Base-by-base conservation (phyloP, 2,113 vertebrate species). In the Tamias sibiricus region DNA sequence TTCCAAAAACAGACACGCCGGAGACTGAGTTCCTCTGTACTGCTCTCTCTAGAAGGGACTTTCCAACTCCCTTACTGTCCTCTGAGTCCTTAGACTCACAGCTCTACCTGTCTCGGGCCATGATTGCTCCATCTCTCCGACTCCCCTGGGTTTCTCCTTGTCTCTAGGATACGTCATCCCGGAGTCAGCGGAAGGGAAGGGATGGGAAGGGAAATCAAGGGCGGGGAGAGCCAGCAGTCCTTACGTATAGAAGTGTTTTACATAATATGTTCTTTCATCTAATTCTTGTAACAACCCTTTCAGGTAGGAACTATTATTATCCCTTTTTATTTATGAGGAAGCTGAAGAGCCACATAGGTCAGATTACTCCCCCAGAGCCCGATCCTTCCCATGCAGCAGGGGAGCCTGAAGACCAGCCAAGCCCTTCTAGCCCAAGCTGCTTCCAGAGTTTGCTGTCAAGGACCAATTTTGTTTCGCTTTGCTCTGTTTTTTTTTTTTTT, bases 301-400 rank as follows among this genome's bases (percentile, higher is more conserved):
- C 72, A 32, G 40, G 47, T 37, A 68, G 69, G 22, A 13, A 52
- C 64, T 40, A 42, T 77, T 35, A 72, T 20, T 35, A 75, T 37
- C 49, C 62, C 35, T 40, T n/a, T 88, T 28, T 49, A 14, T 37
- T 10, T 26, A 24, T 4, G 69, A 44, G 69, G 66, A 59, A 83
- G 40, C 37, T 2, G 44, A 32, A 81, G 83, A 62, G 42, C 35
- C 64, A 82, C 49, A 47, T 17, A 22, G 75, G 47, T 59, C 28
- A 82, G 42, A 24, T 32, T 22, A 42, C 10, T 71, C 17, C 35
- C 68, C 62, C 20, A 24, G 64, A 87, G 69, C 71, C 40, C 28
- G 49, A 8, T 6, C n/a, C 35, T 35, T 24, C 37, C 20, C 52
- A 4, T 16, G 0, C 5, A 8, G 12, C 20, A 0, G 5, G 17